Evolutionary conservation across 2,797 vertebrate species (phyloP).

Genomic region (Microctenopoma stevenorrisi): DNA sequence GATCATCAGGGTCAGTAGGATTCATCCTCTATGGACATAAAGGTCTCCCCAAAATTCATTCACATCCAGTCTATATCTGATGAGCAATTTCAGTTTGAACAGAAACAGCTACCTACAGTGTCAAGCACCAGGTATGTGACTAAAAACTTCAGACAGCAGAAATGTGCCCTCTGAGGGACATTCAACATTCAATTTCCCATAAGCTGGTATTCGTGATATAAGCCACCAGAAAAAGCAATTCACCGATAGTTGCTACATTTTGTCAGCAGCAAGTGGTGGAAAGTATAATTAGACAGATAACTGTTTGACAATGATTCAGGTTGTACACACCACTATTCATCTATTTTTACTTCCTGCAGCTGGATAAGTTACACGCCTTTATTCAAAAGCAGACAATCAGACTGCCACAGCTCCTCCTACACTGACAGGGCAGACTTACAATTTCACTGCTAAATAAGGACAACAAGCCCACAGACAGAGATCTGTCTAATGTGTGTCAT

Average conservation of each 20-base stretch:
- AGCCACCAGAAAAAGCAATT: not conserved
- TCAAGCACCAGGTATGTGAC: too few species aligned
- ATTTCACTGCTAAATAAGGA: conserved; percentile 63
- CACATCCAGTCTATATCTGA: not conserved
- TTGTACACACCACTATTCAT: not conserved
- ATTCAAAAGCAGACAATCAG: not conserved
- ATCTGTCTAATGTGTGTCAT: conserved; percentile 29
- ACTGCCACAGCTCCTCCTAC: conserved; percentile 39
- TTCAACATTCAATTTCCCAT: not conserved
- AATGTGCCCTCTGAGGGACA: not conserved
- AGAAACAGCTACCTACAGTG: not conserved
- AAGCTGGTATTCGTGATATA: not conserved
- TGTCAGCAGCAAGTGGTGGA: not conserved
- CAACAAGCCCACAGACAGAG: conserved; percentile 23
- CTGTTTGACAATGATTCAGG: not conserved
- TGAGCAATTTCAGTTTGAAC: not conserved
- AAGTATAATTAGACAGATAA: not conserved
- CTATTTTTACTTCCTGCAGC: not conserved
- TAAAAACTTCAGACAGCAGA: not conserved
- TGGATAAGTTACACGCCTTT: conserved; percentile 1
- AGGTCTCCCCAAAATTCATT: not conserved
- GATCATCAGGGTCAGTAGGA: too few species aligned
- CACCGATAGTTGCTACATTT: not conserved
- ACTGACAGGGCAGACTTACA: conserved; percentile 2
- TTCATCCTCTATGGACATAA: too few species aligned